Percentiles rank a stretch among this genome's conserved stretches.
phyloP scores from a whole-genome alignment of 2,113 vertebrate species.

The Trematocara macrostoma region DNA sequence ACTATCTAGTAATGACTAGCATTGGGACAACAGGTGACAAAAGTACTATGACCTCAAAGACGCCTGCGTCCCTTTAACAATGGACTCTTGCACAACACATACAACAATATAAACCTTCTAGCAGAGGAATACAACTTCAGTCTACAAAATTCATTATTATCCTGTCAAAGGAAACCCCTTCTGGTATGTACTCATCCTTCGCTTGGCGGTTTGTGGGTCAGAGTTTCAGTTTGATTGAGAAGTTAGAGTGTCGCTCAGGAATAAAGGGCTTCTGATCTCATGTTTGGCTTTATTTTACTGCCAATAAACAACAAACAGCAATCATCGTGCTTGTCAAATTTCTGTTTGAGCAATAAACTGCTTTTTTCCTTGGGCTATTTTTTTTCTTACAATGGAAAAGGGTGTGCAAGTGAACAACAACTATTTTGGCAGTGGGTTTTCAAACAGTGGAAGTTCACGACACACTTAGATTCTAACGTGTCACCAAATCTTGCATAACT shows the following conservation, averaged over 20 bases:
- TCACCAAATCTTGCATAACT: background rate
- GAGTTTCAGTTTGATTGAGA: background rate
- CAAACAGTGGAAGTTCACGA: background rate
- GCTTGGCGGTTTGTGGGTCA: background rate
- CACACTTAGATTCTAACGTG: background rate
- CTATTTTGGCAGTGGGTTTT: background rate
- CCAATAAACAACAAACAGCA: background rate
- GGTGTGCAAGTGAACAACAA: background rate
- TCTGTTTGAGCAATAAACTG: background rate
- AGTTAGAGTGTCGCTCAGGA: background rate
- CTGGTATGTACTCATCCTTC: background rate
- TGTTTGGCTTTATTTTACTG: background rate
- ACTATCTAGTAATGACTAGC: background rate
- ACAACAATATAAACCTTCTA: background rate
- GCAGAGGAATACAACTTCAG: background rate
- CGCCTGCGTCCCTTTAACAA: slow-evolving; percentile 62
- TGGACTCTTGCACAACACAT: background rate
- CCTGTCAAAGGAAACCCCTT: background rate
- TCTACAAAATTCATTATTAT: background rate
- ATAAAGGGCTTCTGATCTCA: background rate
- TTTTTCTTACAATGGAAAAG: background rate
- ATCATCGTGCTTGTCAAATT: background rate
- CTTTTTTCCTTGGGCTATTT: background rate
- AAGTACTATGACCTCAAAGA: slow-evolving; percentile 55
- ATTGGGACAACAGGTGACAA: background rate